Conservation (phyloP, 2,113 vertebrate species). For the Sciurus niger region DNA sequence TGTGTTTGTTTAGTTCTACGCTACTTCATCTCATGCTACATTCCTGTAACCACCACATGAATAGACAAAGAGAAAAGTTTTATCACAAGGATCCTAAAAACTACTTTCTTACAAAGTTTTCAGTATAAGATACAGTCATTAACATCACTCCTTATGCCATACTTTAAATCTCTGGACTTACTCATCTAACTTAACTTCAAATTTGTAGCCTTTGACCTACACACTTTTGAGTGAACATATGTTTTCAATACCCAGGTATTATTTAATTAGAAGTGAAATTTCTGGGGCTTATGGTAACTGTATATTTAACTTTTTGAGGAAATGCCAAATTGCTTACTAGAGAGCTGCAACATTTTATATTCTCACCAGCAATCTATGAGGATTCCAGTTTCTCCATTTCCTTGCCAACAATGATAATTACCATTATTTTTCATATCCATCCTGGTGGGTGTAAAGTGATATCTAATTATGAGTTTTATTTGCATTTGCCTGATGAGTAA, state of each 20-base stretch:
- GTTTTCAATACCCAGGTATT: background rate
- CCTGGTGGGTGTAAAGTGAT: background rate
- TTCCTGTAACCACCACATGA: background rate
- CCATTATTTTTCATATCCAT: background rate
- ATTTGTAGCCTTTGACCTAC: background rate
- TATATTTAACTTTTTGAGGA: background rate
- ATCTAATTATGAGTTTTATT: background rate
- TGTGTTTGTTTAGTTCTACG: background rate
- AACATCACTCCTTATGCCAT: background rate
- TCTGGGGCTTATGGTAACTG: background rate
- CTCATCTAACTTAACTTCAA: background rate
- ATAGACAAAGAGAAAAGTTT: background rate
- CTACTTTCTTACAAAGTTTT: background rate
- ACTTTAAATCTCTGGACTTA: background rate
- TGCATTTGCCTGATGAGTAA: background rate
- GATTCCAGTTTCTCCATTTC: background rate
- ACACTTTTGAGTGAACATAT: background rate
- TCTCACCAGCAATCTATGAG: no score
- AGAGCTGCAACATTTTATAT: no score
- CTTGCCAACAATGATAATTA: background rate
- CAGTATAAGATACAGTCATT: background rate
- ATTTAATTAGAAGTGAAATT: background rate
- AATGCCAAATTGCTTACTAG: background rate
- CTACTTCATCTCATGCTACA: background rate
- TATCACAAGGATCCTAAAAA: background rate